These are phyloP conservation scores for Meganola albula DNA, from an alignment of 2,888 invertebrate species.

Conservation along the genomic window DNA sequence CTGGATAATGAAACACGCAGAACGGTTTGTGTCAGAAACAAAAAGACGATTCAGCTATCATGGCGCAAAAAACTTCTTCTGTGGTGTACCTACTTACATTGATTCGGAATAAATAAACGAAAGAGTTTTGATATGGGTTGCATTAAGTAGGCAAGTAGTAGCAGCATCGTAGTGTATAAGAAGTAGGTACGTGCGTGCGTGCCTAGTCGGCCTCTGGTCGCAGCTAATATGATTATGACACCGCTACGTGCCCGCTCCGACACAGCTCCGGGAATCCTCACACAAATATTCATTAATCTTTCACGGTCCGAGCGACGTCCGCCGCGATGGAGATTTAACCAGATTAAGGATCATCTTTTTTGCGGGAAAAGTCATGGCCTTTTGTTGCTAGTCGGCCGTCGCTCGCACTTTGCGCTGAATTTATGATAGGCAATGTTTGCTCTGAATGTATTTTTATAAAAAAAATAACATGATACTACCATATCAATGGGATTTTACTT, in stretches of 20 bases:
- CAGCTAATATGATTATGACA: slow-evolving; percentile 77
- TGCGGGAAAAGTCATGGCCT: slow-evolving; percentile 75
- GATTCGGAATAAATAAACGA: no score
- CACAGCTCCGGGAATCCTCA: slow-evolving; percentile 71
- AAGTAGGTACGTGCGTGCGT: slow-evolving; percentile 55
- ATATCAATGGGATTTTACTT: slow-evolving; percentile 1
- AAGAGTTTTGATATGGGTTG: no score
- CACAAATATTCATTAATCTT: slow-evolving; percentile 79
- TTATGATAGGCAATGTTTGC: slow-evolving; percentile 68
- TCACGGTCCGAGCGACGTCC: slow-evolving; percentile 77
- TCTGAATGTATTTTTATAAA: slow-evolving; percentile 65
- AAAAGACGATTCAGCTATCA: no score
- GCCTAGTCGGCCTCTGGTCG: slow-evolving; percentile 63
- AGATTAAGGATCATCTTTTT: slow-evolving; percentile 78
- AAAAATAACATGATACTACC: slow-evolving; percentile 37
- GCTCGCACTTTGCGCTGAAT: slow-evolving; percentile 72
- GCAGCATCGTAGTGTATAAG: slow-evolving; percentile 22
- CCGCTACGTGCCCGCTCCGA: slow-evolving; percentile 67
- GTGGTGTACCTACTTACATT: no score
- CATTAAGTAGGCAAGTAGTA: slow-evolving; percentile 30
- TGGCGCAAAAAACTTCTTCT: no score
- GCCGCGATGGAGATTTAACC: slow-evolving; percentile 78
- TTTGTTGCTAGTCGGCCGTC: slow-evolving; percentile 72
- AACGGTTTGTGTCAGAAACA: no score
- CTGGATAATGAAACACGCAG: no score